Evolutionary conservation across 1,140 invertebrate species (phyloP), one percentile per base, ranked within the genome.

Genomic region (Teleogryllus occipitalis): DNA sequence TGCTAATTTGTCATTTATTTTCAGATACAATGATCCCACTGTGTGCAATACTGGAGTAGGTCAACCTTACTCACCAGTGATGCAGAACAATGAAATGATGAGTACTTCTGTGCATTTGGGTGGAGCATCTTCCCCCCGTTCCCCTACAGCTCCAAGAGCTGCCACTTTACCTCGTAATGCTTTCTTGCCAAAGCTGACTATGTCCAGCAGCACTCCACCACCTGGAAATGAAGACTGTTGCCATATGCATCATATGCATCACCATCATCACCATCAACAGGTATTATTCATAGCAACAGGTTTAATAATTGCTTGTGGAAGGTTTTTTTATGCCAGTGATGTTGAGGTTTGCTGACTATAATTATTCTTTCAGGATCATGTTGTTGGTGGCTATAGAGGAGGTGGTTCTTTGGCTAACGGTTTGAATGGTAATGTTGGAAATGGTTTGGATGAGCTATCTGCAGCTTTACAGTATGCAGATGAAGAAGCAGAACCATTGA

Each of bases 101-200:
- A 65, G 54, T 18, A 79, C 21, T 46, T 79, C 78, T 47, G 78
- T 65, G 14, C 78, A 79, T 49, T 14, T 75, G 22, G 22, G 76
- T 14, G 48, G 82, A 82, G 84, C 65, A 84, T 84, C 80, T 85
- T 84, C 54, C 84, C 84, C 84, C 80, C 85, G 8, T 80, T 88
- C 88, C 8, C 88, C 89, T 0, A 87, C 86, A 79, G 90, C 91
- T n/a, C 83, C 89, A 8, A 84, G 91, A 48, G 92, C 92, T 5
- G 90, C 92, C 4, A 94, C 93, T 10, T 83, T 93, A 47, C 92
- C 93, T 0, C 88, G 92, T 74, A 93, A 93, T 82, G 90, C 91
- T 74, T 92, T 91, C 82, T 83, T 90, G 76, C 86, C 88, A 82
- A 86, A 86, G 78, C 83, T 86, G 0, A 85, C 86, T 77, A 81